Evolutionary conservation across 1,140 invertebrate genomes (phyloP).

Genomic region (Platyscapa corneri): DNA sequence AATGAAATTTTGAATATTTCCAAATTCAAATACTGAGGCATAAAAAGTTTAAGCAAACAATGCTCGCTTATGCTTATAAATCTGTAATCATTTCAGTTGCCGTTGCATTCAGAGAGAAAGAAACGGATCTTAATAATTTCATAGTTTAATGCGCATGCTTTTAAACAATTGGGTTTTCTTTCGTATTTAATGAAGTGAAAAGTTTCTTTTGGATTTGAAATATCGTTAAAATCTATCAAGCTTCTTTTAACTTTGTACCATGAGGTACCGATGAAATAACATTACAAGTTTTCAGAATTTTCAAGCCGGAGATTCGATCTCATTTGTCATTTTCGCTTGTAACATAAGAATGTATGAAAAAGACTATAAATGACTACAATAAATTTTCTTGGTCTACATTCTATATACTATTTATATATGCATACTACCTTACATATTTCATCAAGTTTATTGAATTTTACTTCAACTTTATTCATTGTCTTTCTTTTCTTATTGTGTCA

Average conservation of each 20-base stretch:
- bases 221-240: not conserved
- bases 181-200: slow-evolving; percentile 34
- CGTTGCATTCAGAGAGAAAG: not conserved
- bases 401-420: not conserved
- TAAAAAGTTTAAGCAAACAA: not conserved
- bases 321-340: not conserved
- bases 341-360: not conserved
- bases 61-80: not conserved
- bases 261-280: slow-evolving; percentile 40
- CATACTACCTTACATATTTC: not conserved
- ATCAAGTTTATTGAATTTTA: not conserved
- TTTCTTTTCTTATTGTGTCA: no score
- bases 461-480: no score
- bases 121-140: not conserved
- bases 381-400: not conserved
- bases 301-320: not conserved
- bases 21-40: not conserved
- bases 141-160: not conserved
- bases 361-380: not conserved
- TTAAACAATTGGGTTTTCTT: slow-evolving; percentile 12
- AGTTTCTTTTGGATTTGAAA: slow-evolving; percentile 29
- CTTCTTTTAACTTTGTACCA: slow-evolving; percentile 30
- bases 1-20: not conserved
- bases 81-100: not conserved
- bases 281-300: slow-evolving; percentile 29